Percentiles rank a stretch among this genome's conserved stretches.
Evolutionary conservation across 2,113 vertebrate species (phyloP).

Genomic region (Desmodus rotundus): DNA sequence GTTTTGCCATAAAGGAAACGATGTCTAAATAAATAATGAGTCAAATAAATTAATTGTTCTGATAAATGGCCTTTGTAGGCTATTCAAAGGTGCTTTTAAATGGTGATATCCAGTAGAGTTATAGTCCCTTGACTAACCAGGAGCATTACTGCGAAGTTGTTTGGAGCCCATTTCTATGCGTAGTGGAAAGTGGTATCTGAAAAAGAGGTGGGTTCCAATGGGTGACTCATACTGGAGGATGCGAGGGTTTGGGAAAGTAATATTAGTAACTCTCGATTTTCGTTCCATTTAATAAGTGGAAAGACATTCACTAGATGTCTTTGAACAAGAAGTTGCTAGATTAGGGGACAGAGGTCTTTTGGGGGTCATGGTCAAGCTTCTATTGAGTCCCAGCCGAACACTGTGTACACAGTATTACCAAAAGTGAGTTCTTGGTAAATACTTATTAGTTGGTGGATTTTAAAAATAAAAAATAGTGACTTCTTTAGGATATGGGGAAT

Average conservation of each 20-base stretch:
- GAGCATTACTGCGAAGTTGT: neutral
- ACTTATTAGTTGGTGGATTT: neutral
- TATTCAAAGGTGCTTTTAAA: neutral
- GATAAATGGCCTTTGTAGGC: neutral
- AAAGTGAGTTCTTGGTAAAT: neutral
- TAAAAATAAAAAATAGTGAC: neutral
- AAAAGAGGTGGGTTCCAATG: neutral
- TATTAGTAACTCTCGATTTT: slow-evolving; percentile 14
- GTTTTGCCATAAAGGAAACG: neutral
- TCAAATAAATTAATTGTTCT: neutral
- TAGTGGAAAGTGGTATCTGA: slow-evolving; percentile 38
- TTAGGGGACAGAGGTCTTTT: neutral
- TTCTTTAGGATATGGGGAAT: neutral
- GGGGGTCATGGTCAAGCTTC: neutral
- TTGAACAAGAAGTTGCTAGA: neutral
- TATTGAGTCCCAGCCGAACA: neutral
- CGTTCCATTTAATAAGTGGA: slow-evolving; percentile 15
- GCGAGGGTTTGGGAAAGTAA: slow-evolving; percentile 2
- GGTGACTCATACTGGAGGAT: slow-evolving; percentile 3
- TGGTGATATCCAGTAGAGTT: neutral
- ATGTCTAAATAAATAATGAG: neutral
- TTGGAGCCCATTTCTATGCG: neutral
- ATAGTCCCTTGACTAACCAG: neutral
- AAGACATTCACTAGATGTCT: slow-evolving; percentile 12
- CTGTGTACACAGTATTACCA: neutral